phyloP scores from a whole-genome alignment of 2,888 invertebrate species.

The Leistus spinibarbis region DNA sequence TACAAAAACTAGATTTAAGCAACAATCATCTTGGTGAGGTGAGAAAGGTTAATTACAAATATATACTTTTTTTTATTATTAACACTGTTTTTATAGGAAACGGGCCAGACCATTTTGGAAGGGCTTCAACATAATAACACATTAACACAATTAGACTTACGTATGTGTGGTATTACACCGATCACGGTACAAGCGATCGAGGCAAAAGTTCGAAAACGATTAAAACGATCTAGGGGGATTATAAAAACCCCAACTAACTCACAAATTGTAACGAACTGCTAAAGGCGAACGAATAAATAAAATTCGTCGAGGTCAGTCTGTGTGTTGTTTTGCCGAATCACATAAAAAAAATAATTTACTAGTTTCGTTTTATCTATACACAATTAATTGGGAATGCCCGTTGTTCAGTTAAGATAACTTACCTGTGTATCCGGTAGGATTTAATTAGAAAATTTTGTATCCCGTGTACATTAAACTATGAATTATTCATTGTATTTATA shows the following conservation, averaged over 20 bases:
- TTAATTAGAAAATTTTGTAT: slow-evolving; percentile 17
- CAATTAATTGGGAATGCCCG: slow-evolving; percentile 1
- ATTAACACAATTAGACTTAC: slow-evolving; percentile 48
- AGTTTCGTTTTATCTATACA: neutral
- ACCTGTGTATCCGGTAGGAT: slow-evolving; percentile 27
- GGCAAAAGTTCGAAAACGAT: slow-evolving; percentile 43
- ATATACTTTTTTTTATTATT: slow-evolving; percentile 9
- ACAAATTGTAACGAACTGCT: neutral
- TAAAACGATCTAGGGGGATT: slow-evolving; percentile 13
- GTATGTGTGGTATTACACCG: slow-evolving; percentile 48
- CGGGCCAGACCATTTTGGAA: slow-evolving; percentile 46
- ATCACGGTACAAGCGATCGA: slow-evolving; percentile 46
- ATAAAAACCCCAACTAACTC: neutral
- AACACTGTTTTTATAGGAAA: slow-evolving; percentile 44
- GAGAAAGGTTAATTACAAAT: slow-evolving; percentile 40
- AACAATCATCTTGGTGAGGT: slow-evolving; percentile 56
- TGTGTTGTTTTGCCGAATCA: neutral
- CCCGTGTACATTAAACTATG: neutral
- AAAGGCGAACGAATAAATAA: neutral
- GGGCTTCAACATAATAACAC: slow-evolving; percentile 46
- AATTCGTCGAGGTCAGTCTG: neutral
- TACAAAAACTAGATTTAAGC: slow-evolving; percentile 51
- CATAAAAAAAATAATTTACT: slow-evolving; percentile 3
- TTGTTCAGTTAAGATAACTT: neutral
- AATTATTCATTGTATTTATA: slow-evolving; percentile 35